These are phyloP conservation scores for Eutolmus rufibarbis DNA, from an alignment of 2,888 invertebrate species.

Conservation along the genomic window DNA sequence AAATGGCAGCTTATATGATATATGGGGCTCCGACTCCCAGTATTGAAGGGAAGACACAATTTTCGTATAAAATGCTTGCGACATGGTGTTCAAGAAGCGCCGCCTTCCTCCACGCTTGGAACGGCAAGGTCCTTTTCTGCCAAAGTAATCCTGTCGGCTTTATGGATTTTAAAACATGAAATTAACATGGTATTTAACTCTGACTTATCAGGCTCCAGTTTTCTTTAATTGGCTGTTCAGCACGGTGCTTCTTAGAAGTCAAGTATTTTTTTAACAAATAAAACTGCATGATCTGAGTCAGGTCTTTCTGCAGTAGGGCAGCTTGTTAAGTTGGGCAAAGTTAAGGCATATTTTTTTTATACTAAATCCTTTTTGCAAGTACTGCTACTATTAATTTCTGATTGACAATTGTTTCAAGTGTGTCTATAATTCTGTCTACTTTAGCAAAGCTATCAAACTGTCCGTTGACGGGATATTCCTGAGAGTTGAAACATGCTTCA, in stretches of 20 bases:
- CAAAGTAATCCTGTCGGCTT: background rate
- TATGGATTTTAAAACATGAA: background rate
- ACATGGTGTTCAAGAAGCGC: background rate
- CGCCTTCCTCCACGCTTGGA: background rate
- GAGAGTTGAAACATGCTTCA: background rate
- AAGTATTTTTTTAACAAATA: no score
- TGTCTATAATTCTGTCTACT: background rate
- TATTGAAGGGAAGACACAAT: conserved; percentile 13
- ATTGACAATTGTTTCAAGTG: background rate
- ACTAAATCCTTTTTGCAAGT: background rate
- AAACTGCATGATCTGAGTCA: background rate
- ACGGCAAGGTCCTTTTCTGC: background rate
- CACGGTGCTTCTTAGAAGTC: no score
- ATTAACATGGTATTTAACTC: background rate
- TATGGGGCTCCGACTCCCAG: conserved; percentile 19
- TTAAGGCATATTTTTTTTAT: background rate
- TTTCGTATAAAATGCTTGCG: background rate
- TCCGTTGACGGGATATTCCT: background rate
- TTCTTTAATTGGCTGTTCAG: background rate
- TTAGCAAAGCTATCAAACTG: background rate
- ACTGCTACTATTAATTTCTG: background rate
- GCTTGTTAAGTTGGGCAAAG: background rate
- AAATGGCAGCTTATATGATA: conserved; percentile 44
- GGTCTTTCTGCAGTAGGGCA: background rate
- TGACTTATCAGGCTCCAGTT: background rate